Percentiles rank a stretch among this genome's conserved stretches.
phyloP scores from a whole-genome alignment of 2,888 invertebrate genomes.

The Pyrrhia umbra region DNA sequence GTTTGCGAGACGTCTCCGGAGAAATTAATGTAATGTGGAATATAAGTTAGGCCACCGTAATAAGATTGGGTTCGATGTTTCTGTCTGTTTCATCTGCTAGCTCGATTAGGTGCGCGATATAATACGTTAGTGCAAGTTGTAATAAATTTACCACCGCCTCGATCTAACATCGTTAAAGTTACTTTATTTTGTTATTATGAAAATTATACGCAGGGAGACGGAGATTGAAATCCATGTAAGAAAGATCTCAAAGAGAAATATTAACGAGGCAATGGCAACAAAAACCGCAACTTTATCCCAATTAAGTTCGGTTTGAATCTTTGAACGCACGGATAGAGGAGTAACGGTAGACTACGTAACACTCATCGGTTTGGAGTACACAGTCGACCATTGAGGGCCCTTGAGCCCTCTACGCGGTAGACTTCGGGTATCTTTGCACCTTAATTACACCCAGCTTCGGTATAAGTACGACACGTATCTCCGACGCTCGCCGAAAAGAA shows the following conservation, averaged over 20 bases:
- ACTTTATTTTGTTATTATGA: slow-evolving; percentile 46
- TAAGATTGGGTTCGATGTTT: slow-evolving; percentile 83
- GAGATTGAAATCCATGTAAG: slow-evolving; percentile 45
- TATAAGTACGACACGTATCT: slow-evolving; percentile 85
- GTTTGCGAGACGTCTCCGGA: slow-evolving; percentile 87
- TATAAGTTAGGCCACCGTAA: slow-evolving; percentile 83
- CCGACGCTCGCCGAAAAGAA: slow-evolving; percentile 77
- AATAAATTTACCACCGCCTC: slow-evolving; percentile 47
- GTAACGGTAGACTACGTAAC: slow-evolving; percentile 83
- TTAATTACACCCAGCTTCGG: slow-evolving; percentile 86
- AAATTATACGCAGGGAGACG: slow-evolving; percentile 32
- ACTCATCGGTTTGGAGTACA: slow-evolving; percentile 85
- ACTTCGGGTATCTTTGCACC: slow-evolving; percentile 89
- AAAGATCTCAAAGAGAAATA: slow-evolving; percentile 65
- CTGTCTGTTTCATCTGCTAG: slow-evolving; percentile 79
- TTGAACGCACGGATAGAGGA: slow-evolving; percentile 81
- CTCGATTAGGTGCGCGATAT: slow-evolving; percentile 74
- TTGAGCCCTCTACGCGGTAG: slow-evolving; percentile 81
- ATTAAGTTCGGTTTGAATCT: slow-evolving; percentile 86
- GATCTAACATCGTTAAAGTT: slow-evolving; percentile 43
- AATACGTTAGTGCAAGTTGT: slow-evolving; percentile 66
- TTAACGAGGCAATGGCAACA: slow-evolving; percentile 56
- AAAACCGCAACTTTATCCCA: slow-evolving; percentile 74
- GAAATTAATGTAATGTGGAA: slow-evolving; percentile 88
- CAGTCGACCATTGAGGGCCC: slow-evolving; percentile 82